Conservation (phyloP, 2,888 invertebrate species). For the Tanytarsus gracilentus region DNA sequence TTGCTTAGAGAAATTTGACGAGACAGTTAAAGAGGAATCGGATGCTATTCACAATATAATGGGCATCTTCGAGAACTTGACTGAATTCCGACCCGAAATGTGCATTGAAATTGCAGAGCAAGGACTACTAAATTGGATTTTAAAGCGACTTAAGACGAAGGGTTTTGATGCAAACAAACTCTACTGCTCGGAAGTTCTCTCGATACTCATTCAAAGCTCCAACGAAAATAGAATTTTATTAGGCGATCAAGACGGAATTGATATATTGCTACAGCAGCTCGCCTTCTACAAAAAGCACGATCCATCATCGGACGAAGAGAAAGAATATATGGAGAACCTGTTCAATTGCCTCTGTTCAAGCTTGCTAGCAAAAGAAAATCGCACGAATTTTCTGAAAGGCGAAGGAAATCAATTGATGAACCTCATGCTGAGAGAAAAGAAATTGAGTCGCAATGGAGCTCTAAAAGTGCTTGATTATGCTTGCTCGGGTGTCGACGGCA, state of each 20-base stretch:
- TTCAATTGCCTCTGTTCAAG: conserved; percentile 94
- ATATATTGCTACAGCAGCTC: conserved; percentile 87
- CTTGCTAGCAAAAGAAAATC: conserved; percentile 77
- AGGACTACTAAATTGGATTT: conserved; percentile 83
- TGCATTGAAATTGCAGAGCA: conserved; percentile 80
- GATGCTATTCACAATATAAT: conserved; percentile 92
- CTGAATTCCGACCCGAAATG: conserved; percentile 79
- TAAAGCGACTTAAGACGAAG: conserved; percentile 80
- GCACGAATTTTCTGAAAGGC: conserved; percentile 86
- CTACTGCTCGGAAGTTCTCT: conserved; percentile 91
- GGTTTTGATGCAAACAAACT: conserved; percentile 90
- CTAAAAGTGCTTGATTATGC: conserved; percentile 97
- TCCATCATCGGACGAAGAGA: conserved; percentile 77
- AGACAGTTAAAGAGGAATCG: conserved; percentile 83
- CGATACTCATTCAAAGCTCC: conserved; percentile 87
- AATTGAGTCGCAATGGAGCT: conserved; percentile 90
- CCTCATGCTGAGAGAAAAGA: conserved; percentile 95
- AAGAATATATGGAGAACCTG: conserved; percentile 97
- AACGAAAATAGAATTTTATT: conserved; percentile 69
- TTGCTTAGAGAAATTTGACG: conserved; percentile 77
- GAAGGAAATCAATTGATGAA: conserved; percentile 99
- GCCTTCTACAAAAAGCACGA: conserved; percentile 93
- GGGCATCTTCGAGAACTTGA: conserved; percentile 88
- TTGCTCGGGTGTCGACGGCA: conserved; percentile 85
- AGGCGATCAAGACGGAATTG: conserved; percentile 93